phyloP scores from a whole-genome alignment of 2,797 vertebrate species.

The Pelobates cultripes region DNA sequence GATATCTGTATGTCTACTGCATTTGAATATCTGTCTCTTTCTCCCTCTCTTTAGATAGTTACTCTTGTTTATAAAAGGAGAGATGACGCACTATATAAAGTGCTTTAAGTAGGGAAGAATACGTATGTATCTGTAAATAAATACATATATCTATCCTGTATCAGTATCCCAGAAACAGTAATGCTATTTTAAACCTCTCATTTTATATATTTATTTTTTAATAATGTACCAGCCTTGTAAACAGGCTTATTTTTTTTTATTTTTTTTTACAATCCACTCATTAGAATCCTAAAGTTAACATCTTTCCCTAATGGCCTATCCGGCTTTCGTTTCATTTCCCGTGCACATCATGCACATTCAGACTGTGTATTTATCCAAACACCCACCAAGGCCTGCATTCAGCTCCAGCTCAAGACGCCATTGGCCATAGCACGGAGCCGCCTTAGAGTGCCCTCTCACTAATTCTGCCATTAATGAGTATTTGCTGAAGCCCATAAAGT shows the following conservation, averaged over 20 bases:
- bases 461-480: constrained; percentile 53
- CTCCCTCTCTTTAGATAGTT: no score
- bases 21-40: no score
- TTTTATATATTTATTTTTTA: not conserved
- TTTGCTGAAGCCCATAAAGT: constrained; percentile 61
- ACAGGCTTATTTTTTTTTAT: not conserved
- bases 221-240: not conserved
- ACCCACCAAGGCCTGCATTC: not conserved
- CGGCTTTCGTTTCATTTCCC: not conserved
- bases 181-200: not conserved
- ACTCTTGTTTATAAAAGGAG: no score
- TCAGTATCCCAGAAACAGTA: no score
- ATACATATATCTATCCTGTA: no score
- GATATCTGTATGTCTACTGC: no score
- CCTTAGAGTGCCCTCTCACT: constrained; percentile 56
- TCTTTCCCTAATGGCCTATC: not conserved
- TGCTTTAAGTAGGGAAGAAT: no score
- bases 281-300: not conserved
- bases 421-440: not conserved
- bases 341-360: not conserved
- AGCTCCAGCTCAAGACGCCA: not conserved
- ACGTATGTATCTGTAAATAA: no score
- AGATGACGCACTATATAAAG: no score
- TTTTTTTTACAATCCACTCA: not conserved
- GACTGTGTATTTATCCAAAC: not conserved